phyloP scores from a whole-genome alignment of 2,797 vertebrate genomes.

The Phataginus tetradactyla region DNA sequence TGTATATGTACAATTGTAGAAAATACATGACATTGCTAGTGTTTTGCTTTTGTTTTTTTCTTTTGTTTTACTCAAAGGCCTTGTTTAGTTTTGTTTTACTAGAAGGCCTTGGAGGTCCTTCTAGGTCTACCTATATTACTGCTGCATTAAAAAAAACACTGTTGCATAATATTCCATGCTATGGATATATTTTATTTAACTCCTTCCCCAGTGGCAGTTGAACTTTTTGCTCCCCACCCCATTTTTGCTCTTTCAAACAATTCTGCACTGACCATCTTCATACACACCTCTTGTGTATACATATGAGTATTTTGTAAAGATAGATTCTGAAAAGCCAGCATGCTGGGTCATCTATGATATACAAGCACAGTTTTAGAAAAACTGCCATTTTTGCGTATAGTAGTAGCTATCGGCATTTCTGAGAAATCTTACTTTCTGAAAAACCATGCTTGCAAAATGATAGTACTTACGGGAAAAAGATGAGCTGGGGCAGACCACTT shows the following conservation, averaged over 20 bases:
- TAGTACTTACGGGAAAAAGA: background rate
- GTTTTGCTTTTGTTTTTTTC: background rate
- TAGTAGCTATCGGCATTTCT: background rate
- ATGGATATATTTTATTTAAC: background rate
- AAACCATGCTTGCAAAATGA: background rate
- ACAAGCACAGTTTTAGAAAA: background rate
- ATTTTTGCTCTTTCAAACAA: background rate
- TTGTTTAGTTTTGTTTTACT: no score
- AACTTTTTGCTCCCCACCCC: background rate
- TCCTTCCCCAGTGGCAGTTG: no score
- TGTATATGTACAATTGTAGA: background rate
- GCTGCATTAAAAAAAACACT: background rate
- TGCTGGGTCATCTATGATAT: background rate
- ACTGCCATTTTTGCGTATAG: background rate
- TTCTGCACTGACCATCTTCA: background rate
- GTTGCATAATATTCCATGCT: background rate
- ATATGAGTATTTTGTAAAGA: background rate
- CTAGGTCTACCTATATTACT: background rate
- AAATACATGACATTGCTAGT: background rate
- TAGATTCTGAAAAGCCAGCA: background rate
- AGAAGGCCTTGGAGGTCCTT: background rate
- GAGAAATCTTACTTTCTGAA: background rate
- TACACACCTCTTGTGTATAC: background rate
- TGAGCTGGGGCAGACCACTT: background rate
- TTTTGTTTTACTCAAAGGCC: background rate